These are phyloP conservation scores for Endomychus coccineus DNA, from an alignment of 2,888 invertebrate genomes.

Conservation along the genomic window DNA sequence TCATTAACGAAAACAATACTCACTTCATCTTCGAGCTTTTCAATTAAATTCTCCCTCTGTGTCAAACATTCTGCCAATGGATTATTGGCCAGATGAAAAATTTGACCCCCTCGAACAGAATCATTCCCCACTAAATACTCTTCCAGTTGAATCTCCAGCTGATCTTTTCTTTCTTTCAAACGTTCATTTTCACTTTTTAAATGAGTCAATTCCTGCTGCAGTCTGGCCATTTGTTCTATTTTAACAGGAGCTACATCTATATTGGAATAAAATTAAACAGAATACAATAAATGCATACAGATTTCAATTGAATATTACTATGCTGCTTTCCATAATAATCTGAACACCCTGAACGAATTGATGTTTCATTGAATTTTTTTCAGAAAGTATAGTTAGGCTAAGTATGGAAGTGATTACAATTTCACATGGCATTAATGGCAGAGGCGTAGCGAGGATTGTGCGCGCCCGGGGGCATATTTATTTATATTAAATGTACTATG, in stretches of 20 bases:
- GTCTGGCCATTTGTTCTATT: conserved; percentile 49
- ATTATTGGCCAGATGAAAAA: conserved; percentile 64
- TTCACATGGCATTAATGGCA: too few relatives aligned
- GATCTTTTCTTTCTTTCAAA: conserved; percentile 49
- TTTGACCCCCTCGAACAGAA: conserved; percentile 37
- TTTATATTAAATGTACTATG: too few relatives aligned
- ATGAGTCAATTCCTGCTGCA: conserved; percentile 54
- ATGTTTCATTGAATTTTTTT: too few relatives aligned
- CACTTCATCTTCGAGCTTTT: conserved; percentile 64
- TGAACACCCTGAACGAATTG: too few relatives aligned
- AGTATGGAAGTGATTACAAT: too few relatives aligned
- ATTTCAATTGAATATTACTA: too few relatives aligned
- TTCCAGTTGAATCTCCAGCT: conserved; percentile 62
- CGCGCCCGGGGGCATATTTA: too few relatives aligned
- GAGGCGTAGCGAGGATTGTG: too few relatives aligned
- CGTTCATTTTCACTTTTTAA: conserved; percentile 45
- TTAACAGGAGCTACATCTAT: conserved; percentile 36
- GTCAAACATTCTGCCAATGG: conserved; percentile 64
- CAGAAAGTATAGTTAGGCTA: too few relatives aligned
- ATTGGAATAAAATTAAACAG: conserved; percentile 12
- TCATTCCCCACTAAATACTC: conserved; percentile 38
- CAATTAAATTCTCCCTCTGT: conserved; percentile 57
- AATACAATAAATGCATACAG: too few relatives aligned
- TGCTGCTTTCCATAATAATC: too few relatives aligned
- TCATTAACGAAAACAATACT: too few relatives aligned